A percentile compares a stretch with the other conserved stretches of the same genome.
These are phyloP conservation scores for Oegoconia quadripuncta DNA, from an alignment of 2,888 invertebrate species.

Conservation along the genomic window DNA sequence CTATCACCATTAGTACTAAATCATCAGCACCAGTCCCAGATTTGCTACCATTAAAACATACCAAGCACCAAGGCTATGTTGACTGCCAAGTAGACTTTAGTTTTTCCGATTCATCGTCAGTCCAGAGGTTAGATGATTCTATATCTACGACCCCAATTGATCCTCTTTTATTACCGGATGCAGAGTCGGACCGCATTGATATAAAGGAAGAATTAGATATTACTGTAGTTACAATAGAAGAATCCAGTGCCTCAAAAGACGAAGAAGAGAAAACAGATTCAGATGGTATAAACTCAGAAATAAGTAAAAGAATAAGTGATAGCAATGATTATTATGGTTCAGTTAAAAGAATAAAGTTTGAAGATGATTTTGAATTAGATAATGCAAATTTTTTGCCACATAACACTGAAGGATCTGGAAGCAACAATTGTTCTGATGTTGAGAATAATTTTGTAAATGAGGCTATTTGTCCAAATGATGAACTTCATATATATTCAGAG, in stretches of 20 bases:
- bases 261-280: constrained; percentile 54
- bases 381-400: constrained; percentile 39
- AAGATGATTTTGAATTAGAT: constrained; percentile 49
- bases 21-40: constrained; percentile 65
- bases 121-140: constrained; percentile 61
- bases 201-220: constrained; percentile 59
- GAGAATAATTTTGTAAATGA: constrained; percentile 52
- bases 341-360: constrained; percentile 61
- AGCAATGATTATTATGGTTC: constrained; percentile 47
- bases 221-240: constrained; percentile 64
- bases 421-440: constrained; percentile 49
- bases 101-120: constrained; percentile 65
- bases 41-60: constrained; percentile 63
- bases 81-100: constrained; percentile 66
- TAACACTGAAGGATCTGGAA: constrained; percentile 29
- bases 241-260: constrained; percentile 50
- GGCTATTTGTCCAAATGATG: constrained; percentile 48
- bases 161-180: constrained; percentile 64
- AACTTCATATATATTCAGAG: constrained; percentile 43
- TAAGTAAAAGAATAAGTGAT: constrained; percentile 59
- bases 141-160: constrained; percentile 66
- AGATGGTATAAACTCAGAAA: constrained; percentile 45
- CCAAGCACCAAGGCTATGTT: constrained; percentile 61
- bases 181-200: constrained; percentile 56
- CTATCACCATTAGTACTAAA: constrained; percentile 39